Percentiles rank a stretch among this genome's conserved stretches.
Evolutionary conservation across 2,113 vertebrate genomes (phyloP).

Genomic region (Sorex fumeus): DNA sequence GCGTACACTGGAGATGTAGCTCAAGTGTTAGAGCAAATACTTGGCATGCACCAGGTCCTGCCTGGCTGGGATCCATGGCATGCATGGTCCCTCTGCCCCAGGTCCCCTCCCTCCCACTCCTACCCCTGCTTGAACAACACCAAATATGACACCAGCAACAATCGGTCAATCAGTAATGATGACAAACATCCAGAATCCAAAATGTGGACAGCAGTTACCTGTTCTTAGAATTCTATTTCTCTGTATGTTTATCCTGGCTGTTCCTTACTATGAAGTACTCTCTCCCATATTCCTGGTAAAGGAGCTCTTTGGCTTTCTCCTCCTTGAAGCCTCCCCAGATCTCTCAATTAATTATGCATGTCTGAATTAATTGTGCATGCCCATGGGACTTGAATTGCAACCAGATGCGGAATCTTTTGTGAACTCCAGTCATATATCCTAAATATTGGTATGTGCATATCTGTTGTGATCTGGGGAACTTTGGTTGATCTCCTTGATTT

Average conservation of each 20-base stretch:
- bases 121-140: too few species aligned
- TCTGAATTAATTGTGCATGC: neutral
- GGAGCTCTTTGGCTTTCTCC: neutral
- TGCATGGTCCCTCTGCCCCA: too few species aligned
- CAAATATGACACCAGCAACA: too few species aligned
- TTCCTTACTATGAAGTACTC: neutral
- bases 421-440: slow-evolving; percentile 5
- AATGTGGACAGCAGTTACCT: neutral
- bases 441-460: neutral
- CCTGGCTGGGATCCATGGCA: too few species aligned
- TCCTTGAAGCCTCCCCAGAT: slow-evolving; percentile 18
- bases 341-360: neutral
- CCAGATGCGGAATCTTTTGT: neutral
- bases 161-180: too few species aligned
- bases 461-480: neutral
- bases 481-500: neutral
- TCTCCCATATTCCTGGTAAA: neutral
- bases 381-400: neutral
- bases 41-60: too few species aligned
- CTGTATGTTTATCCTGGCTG: neutral
- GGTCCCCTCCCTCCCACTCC: too few species aligned
- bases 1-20: too few species aligned
- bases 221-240: neutral
- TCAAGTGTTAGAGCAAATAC: too few species aligned
- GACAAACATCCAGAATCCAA: neutral